Evolutionary conservation across 2,888 invertebrate species (phyloP).

Genomic region (Charanyca ferruginea): DNA sequence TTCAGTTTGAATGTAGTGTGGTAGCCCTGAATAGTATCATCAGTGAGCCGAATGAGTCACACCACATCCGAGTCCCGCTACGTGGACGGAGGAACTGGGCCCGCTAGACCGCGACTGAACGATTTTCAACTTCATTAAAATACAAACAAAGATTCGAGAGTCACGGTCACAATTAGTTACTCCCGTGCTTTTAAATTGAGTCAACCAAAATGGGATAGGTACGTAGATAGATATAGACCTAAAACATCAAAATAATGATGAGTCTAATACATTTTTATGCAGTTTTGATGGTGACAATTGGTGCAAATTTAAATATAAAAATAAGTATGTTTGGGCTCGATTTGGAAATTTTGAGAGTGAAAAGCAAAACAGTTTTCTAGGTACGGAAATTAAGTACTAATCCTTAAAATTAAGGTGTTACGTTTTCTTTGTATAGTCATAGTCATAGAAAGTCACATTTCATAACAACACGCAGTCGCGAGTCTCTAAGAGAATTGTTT

Average conservation of each 20-base stretch:
- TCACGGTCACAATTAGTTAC: constrained; percentile 20
- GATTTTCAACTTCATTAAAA: constrained; percentile 64
- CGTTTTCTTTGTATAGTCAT: too few species aligned
- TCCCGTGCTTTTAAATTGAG: background rate
- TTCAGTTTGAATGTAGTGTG: too few species aligned
- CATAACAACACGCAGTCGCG: too few species aligned
- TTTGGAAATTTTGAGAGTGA: too few species aligned
- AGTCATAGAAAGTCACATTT: too few species aligned
- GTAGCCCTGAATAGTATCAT: constrained; percentile 52
- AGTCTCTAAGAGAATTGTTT: too few species aligned
- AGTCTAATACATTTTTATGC: background rate
- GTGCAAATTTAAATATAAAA: too few species aligned
- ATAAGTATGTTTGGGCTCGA: too few species aligned
- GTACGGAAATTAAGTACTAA: too few species aligned
- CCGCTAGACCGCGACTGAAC: constrained; percentile 67
- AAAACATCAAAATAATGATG: background rate
- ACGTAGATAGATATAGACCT: background rate
- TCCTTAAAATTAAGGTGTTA: too few species aligned
- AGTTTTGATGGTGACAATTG: background rate
- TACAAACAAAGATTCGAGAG: constrained; percentile 50
- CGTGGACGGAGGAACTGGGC: constrained; percentile 49
- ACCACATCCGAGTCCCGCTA: constrained; percentile 69
- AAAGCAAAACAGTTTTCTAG: too few species aligned
- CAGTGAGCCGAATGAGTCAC: constrained; percentile 60
- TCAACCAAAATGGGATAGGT: too few species aligned